Percentiles rank a stretch among this genome's conserved stretches.
Evolutionary conservation across 2,113 vertebrate species (phyloP).

Genomic region (Takifugu flavidus): DNA sequence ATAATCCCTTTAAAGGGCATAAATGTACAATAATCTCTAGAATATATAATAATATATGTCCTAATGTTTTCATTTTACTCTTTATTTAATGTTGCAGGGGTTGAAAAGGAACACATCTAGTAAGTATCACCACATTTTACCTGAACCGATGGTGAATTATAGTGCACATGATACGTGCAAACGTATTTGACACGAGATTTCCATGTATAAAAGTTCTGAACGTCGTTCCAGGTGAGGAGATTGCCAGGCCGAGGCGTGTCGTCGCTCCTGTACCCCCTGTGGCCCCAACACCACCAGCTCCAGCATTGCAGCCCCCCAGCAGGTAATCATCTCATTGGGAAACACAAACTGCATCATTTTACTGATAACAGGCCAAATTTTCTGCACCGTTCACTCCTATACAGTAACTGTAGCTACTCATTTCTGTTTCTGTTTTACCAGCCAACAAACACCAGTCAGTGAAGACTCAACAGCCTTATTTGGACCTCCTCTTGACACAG

Average conservation of each 20-base stretch:
- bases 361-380: too few relatives aligned
- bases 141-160: constrained; percentile 2
- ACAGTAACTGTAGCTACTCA: not conserved
- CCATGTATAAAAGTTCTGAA: not conserved
- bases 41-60: not conserved
- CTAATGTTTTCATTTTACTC: constrained; percentile 22
- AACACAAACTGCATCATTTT: too few relatives aligned
- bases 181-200: not conserved
- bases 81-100: constrained; percentile 82
- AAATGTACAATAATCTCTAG: not conserved
- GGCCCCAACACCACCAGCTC: constrained; percentile 61
- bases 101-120: constrained; percentile 91
- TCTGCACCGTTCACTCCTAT: too few relatives aligned
- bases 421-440: constrained; percentile 46
- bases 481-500: constrained; percentile 89
- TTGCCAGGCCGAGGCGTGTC: constrained; percentile 88
- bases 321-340: constrained; percentile 63
- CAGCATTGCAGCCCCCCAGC: constrained; percentile 72
- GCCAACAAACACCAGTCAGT: constrained; percentile 71
- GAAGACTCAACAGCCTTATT: constrained; percentile 85
- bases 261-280: constrained; percentile 41
- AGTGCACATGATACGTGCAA: not conserved
- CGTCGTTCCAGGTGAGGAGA: constrained; percentile 83
- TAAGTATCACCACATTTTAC: constrained; percentile 75
- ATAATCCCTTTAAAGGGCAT: too few relatives aligned